These are phyloP conservation scores for Brachyhypopomus occidentalis DNA, from an alignment of 2,113 vertebrate species.

Conservation along the genomic window DNA sequence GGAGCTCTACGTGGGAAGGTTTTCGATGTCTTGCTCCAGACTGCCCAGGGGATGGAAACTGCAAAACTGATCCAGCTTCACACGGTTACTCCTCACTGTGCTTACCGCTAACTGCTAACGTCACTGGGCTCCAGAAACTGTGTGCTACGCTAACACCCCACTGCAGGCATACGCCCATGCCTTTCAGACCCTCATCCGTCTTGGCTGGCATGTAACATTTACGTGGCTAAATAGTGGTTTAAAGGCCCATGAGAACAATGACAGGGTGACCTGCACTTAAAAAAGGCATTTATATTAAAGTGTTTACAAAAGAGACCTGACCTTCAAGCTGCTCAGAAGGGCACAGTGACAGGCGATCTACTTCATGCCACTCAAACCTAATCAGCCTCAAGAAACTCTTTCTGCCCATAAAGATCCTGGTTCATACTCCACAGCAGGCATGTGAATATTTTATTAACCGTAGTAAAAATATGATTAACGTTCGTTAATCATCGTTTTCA, in stretches of 20 bases:
- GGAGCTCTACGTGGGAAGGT: no score
- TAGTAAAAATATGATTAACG: no score
- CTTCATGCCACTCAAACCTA: no score
- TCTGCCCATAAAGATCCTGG: no score
- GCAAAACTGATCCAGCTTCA: neutral
- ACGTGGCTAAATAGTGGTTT: conserved; percentile 24
- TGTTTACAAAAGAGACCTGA: conserved; percentile 30
- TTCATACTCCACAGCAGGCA: no score
- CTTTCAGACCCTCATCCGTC: neutral
- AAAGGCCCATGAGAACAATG: conserved; percentile 31
- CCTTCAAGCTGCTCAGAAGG: conserved; percentile 16
- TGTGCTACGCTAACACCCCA: neutral
- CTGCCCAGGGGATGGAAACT: no score
- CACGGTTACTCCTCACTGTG: neutral
- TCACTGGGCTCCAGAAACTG: neutral
- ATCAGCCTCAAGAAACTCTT: no score
- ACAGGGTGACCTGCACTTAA: conserved; percentile 20
- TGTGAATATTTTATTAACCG: no score
- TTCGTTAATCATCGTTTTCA: no score
- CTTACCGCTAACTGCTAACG: neutral
- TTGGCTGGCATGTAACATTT: conserved; percentile 18
- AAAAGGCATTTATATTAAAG: conserved; percentile 7
- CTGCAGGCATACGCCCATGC: neutral
- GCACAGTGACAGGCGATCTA: neutral
- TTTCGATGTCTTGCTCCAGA: no score